phyloP scores from a whole-genome alignment of 2,888 invertebrate species.

The Junonia oenone region DNA sequence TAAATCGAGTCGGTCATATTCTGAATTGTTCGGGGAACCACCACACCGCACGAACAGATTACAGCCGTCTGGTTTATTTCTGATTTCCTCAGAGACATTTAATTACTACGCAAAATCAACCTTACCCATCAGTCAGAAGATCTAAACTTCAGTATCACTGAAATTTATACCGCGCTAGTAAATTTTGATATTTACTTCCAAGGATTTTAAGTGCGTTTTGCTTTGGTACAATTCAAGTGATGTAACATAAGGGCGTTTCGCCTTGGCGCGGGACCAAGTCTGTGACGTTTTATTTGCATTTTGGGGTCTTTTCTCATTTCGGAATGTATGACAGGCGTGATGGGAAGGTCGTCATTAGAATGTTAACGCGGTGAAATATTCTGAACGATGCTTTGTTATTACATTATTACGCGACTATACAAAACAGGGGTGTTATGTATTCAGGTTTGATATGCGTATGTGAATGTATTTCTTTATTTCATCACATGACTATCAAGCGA shows the following conservation, averaged over 20 bases:
- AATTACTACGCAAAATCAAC: background rate
- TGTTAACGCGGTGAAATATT: background rate
- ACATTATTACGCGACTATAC: background rate
- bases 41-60: constrained; percentile 12
- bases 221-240: constrained; percentile 22
- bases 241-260: constrained; percentile 26
- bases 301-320: constrained; percentile 17
- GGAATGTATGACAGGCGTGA: constrained; percentile 9
- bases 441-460: background rate
- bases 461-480: too few relatives aligned
- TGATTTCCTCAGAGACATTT: constrained; percentile 25
- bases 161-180: background rate
- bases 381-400: background rate
- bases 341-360: constrained; percentile 15
- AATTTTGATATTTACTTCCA: constrained; percentile 14
- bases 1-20: background rate
- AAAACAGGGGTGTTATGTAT: background rate
- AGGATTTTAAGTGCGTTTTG: constrained; percentile 26
- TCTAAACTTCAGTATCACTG: background rate
- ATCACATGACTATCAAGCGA: too few relatives aligned
- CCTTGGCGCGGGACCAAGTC: constrained; percentile 35
- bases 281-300: constrained; percentile 20
- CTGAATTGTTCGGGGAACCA: constrained; percentile 19
- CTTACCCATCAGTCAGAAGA: background rate
- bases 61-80: constrained; percentile 29